Base-by-base conservation (phyloP, 2,888 invertebrate genomes). In the Hydrotaea diabolus region DNA sequence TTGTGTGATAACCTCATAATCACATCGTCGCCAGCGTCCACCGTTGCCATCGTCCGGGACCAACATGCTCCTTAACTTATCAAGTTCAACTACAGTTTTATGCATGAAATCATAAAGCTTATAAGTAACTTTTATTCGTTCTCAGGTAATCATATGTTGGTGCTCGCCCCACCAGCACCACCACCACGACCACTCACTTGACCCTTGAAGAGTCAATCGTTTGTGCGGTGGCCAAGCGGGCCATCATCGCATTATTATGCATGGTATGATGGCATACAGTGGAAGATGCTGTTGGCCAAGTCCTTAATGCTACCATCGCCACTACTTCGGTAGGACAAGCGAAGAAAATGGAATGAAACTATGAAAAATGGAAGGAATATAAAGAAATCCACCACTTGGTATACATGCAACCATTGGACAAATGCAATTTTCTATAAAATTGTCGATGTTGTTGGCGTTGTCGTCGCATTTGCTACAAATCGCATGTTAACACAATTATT, bases 351-450 rank as follows among this genome's bases (percentile, higher is more conserved):
- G 62, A 72, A 81, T 62, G 31, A 13, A 88, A 83, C 86, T 86
- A 86, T 84, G 87, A 87, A 83, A 88, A 89, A 86, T 86, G 86
- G 88, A 79, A 87, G 80, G 87, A 82, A 86, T 87, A 88, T 88
- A 88, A 89, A 31, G 31, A 89, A 89, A 88, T 89, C 88, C 88
- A 89, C 87, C 88, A 86, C 84, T 84, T 31, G 85, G 87, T 83
- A 85, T 84, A 86, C 88, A 87, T 89, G 85, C 74, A 81, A 78
- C 21, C 46, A 53, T 39, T 49, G 71, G 75, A 66, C 57, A 85
- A 81, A 84, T 81, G 86, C 80, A 86, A 84, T 81, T 83, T 84
- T 86, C 80, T 39, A 23, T 72, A 55, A n/a, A n/a, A n/a, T n/a
- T n/a, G n/a, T 31, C 2, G 31, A 80, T 76, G 49, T 81, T 72